These are phyloP conservation scores for Apodemia duryi DNA, from an alignment of 2,888 invertebrate genomes.

Conservation along the genomic window DNA sequence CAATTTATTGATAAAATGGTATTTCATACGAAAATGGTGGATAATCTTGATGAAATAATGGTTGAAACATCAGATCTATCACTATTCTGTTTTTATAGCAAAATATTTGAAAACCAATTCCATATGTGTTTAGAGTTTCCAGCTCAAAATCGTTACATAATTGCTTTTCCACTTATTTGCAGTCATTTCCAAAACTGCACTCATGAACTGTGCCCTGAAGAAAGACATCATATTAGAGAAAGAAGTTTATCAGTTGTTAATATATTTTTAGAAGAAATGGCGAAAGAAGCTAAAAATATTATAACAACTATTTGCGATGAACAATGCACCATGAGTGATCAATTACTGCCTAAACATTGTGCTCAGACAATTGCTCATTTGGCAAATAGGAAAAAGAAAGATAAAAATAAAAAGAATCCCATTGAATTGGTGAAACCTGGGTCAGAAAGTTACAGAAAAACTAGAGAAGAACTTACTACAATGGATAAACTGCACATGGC, in stretches of 20 bases:
- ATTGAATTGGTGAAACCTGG: conserved; percentile 95
- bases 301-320: conserved; percentile 99
- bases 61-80: conserved; percentile 98
- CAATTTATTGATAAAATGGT: conserved; percentile 96
- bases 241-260: conserved; percentile 97
- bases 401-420: conserved; percentile 92
- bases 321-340: conserved; percentile 97
- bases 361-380: conserved; percentile 93
- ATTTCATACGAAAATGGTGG: conserved; percentile 99
- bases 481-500: conserved; percentile 99
- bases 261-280: conserved; percentile 98
- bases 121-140: conserved; percentile 99
- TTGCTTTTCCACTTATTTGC: conserved; percentile 98
- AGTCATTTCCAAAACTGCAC: conserved; percentile 99
- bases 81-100: conserved; percentile 97
- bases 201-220: conserved; percentile 98
- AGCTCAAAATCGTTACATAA: conserved; percentile 98
- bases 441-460: conserved; percentile 96
- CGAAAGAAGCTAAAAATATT: conserved; percentile 98
- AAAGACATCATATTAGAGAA: conserved; percentile 97
- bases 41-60: conserved; percentile 97
- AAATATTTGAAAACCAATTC: conserved; percentile 98
- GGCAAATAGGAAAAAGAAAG: conserved; percentile 94
- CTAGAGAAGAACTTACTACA: conserved; percentile 96
- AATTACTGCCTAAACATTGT: conserved; percentile 96